Evolutionary conservation across 2,888 invertebrate species (phyloP).

Genomic region (Cryptus armator): DNA sequence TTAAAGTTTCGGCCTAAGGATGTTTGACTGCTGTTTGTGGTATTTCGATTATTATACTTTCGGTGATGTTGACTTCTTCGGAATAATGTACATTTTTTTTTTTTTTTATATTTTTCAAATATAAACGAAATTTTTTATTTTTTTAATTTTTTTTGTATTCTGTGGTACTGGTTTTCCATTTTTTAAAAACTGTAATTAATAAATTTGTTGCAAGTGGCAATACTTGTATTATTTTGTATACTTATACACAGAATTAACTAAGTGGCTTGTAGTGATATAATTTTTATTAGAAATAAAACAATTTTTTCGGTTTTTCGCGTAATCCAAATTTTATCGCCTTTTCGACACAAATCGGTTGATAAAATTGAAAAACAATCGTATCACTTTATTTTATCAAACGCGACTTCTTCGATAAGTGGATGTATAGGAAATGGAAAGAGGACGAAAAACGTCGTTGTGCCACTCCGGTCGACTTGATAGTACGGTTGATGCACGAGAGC

Average conservation of each 20-base stretch:
- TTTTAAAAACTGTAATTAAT: too few relatives aligned
- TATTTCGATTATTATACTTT: not conserved
- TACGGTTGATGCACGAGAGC: constrained; percentile 26
- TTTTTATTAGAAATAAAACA: not conserved
- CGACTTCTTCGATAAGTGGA: not conserved
- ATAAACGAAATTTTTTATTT: not conserved
- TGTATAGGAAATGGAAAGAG: constrained; percentile 39
- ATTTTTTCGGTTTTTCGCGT: not conserved
- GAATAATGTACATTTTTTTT: not conserved
- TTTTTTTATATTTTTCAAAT: too few relatives aligned
- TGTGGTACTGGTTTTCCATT: too few relatives aligned
- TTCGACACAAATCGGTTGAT: not conserved
- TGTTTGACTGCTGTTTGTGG: not conserved
- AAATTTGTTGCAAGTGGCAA: too few relatives aligned
- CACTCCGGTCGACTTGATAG: not conserved
- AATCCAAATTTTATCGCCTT: not conserved
- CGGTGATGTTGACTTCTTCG: not conserved
- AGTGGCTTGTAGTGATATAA: not conserved
- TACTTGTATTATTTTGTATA: too few relatives aligned
- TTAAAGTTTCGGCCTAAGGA: not conserved
- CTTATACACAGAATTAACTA: too few relatives aligned
- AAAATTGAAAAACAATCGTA: not conserved
- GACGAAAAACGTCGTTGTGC: constrained; percentile 61
- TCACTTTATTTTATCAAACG: not conserved
- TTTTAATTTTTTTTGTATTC: not conserved